These are phyloP conservation scores for Platycheirus albimanus DNA, from an alignment of 2,888 invertebrate species.

Conservation along the genomic window DNA sequence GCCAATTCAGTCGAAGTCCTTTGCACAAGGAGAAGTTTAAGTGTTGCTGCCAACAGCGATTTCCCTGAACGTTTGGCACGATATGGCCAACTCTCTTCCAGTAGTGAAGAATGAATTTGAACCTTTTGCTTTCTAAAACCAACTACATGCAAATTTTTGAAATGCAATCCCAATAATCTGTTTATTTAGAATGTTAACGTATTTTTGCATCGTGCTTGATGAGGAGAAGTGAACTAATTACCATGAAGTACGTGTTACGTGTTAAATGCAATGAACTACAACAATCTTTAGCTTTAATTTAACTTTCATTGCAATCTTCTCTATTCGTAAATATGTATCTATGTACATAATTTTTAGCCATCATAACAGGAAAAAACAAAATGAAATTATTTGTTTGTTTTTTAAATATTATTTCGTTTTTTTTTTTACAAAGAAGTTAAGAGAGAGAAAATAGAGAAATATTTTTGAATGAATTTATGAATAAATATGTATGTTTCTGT, in stretches of 20 bases:
- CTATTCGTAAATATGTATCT: not conserved
- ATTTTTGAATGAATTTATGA: conserved; percentile 9
- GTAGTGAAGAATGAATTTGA: too few relatives aligned
- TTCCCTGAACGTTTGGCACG: too few relatives aligned
- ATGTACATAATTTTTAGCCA: conserved; percentile 4
- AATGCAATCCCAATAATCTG: too few relatives aligned
- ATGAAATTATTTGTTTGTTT: not conserved
- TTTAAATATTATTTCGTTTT: too few relatives aligned
- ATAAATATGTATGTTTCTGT: conserved; percentile 24
- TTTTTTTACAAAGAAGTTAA: conserved; percentile 24
- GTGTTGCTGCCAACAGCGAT: too few relatives aligned
- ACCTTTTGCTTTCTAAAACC: too few relatives aligned
- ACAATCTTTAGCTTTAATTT: conserved; percentile 19
- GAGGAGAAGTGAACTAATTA: conserved; percentile 17
- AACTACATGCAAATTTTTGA: too few relatives aligned
- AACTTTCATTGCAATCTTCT: conserved; percentile 17
- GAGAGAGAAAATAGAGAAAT: conserved; percentile 21
- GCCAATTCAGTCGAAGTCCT: too few relatives aligned
- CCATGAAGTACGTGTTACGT: conserved; percentile 16
- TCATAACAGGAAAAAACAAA: conserved; percentile 1
- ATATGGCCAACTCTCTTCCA: too few relatives aligned
- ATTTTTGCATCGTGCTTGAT: conserved; percentile 35
- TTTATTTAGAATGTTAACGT: too few relatives aligned
- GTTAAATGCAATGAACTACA: conserved; percentile 25
- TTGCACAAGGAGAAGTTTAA: too few relatives aligned